These are phyloP conservation scores for Grallaria varia DNA, from an alignment of 2,113 vertebrate genomes.

Conservation along the genomic window DNA sequence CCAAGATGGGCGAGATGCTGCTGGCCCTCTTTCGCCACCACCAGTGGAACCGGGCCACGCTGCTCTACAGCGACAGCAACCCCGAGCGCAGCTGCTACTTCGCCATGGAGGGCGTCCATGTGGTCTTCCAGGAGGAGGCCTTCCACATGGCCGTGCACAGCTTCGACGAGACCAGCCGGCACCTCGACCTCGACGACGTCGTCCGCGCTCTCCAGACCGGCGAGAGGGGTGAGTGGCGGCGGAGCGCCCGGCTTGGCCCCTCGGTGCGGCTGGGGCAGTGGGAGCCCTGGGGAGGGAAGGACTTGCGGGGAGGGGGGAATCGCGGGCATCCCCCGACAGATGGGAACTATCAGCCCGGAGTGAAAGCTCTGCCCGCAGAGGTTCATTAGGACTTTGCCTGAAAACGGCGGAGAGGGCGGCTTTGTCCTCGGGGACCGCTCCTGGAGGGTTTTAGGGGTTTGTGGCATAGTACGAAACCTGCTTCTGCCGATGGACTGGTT, in stretches of 20 bases:
- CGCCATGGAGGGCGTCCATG: constrained; percentile 88
- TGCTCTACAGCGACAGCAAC: constrained; percentile 90
- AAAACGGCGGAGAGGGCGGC: accelerated
- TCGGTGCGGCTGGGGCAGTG: too few species aligned
- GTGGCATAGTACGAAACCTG: neutral
- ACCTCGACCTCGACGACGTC: constrained; percentile 81
- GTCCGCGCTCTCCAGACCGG: constrained; percentile 77
- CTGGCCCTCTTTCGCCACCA: constrained; percentile 87
- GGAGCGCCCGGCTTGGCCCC: neutral
- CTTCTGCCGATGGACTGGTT: neutral
- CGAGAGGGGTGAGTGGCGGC: constrained; percentile 73
- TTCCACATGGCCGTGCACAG: constrained; percentile 69
- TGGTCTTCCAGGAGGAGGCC: constrained; percentile 77
- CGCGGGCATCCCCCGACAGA: accelerated
- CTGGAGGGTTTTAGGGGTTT: neutral
- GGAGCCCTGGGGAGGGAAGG: neutral
- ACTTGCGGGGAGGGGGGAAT: accelerated
- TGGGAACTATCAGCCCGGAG: too few species aligned
- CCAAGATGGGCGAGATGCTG: constrained; percentile 95
- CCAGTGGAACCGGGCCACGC: constrained; percentile 84
- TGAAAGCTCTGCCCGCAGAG: accelerated
- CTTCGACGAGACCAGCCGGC: constrained; percentile 75
- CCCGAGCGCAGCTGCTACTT: constrained; percentile 92
- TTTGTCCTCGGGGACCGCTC: accelerated
- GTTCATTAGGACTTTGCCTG: neutral